These are phyloP conservation scores for Chloroceryle inda DNA, from an alignment of 2,797 vertebrate genomes.

Conservation along the genomic window DNA sequence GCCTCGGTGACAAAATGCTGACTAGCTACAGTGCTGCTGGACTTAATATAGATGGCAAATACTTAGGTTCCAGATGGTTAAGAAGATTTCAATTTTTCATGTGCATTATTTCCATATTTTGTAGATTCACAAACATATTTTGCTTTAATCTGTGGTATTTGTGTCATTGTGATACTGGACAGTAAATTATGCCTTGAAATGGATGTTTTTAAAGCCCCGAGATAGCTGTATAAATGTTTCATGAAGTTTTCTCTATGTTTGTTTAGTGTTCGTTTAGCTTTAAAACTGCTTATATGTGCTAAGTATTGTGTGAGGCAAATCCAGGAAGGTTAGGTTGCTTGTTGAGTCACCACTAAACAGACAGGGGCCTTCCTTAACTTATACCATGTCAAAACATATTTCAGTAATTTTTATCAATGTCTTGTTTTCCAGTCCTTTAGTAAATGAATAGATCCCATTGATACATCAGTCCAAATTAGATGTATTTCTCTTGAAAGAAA, in stretches of 20 bases:
- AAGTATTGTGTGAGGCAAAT: not conserved
- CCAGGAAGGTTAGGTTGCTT: not conserved
- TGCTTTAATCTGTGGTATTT: conserved; percentile 4
- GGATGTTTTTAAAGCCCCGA: not conserved
- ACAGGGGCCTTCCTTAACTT: not conserved
- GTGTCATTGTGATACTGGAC: not conserved
- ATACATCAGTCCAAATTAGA: not conserved
- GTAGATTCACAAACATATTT: not conserved
- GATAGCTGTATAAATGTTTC: not conserved
- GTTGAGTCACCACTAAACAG: not conserved
- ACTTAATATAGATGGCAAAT: not conserved
- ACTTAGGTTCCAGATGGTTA: not conserved
- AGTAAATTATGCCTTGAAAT: not conserved
- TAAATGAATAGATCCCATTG: not conserved
- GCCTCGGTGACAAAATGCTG: not conserved
- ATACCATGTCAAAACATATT: not conserved
- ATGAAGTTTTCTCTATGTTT: not conserved
- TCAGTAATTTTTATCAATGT: not conserved
- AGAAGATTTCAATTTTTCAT: not conserved
- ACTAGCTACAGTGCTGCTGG: not conserved
- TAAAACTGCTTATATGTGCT: not conserved
- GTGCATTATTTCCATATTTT: not conserved
- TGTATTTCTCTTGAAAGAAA: not conserved
- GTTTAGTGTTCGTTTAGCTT: not conserved
- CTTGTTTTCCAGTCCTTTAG: not conserved